Base-by-base conservation (phyloP, 2,888 invertebrate species). In the Platycheirus albimanus region DNA sequence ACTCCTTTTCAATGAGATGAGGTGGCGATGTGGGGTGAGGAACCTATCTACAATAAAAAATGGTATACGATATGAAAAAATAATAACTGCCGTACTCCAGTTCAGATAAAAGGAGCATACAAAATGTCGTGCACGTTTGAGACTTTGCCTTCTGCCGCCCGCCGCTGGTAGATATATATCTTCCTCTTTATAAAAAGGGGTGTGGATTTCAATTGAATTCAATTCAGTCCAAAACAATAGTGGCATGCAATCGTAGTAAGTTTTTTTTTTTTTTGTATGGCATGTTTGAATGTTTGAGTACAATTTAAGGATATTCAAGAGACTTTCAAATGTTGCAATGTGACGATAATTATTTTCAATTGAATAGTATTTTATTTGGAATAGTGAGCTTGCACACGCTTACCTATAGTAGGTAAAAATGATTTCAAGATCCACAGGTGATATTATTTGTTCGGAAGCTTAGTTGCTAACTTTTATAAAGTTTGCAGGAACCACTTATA, bases 1-100 rank as follows among this genome's bases (percentile, higher is more conserved):
- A 77, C 66, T 77, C 4, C 52, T 41, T 45, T 51, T 30, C 8
- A 33, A 38, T n/a, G n/a, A n/a, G n/a, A 45, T 58, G 58, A 10
- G 11, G 11, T n/a, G 24, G 38, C n/a, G 5, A 4, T 28, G n/a
- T n/a, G n/a, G n/a, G n/a, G n/a, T n/a, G 8, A 8, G 56, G 15
- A 10, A 15, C 10, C 41, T 24, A 6, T 24, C 11, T n/a, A n/a
- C 51, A 64, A 58, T 66, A 51, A 15, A 56, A 56, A 36, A 56
- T 7, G 72, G n/a, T 20, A 33, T 33, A 15, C 45, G 19, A 75
- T 51, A 67, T 11, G 20, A 36, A 54, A 47, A 45, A 33, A 58
- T 64, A 72, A 66, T 54, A 58, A 64, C 56, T 66, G 11, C 19
- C 64, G 1, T 49, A 47, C 54, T 77, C 20, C 8, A 43, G 30